Percentiles rank a stretch among this genome's conserved stretches.
Evolutionary conservation across 2,797 vertebrate species (phyloP).

Genomic region (Paramormyrops hopkinsi): DNA sequence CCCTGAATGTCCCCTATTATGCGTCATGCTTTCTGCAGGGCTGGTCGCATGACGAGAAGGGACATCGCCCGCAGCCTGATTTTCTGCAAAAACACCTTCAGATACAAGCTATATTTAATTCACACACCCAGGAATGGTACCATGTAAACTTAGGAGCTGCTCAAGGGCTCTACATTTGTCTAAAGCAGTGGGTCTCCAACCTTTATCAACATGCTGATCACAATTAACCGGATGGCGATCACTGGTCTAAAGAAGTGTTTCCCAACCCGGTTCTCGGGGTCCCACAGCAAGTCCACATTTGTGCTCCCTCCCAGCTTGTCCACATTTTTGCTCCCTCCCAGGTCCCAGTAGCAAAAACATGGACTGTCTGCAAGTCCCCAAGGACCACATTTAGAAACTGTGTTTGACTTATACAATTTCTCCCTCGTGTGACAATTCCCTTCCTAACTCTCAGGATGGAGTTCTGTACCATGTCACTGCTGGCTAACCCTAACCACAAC

Average conservation of each 20-base stretch:
- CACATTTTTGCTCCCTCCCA: neutral
- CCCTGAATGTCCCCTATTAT: neutral
- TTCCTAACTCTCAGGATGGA: neutral
- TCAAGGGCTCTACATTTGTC: neutral
- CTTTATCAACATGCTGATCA: neutral
- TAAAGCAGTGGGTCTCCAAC: neutral
- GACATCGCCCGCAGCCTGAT: neutral
- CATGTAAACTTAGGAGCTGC: neutral
- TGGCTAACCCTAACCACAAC: neutral
- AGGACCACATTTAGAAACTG: neutral
- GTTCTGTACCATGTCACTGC: neutral
- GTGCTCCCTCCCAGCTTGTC: too few species aligned
- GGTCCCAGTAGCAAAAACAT: neutral
- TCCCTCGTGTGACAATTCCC: neutral
- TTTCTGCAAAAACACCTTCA: neutral
- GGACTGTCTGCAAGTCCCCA: neutral
- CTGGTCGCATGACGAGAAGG: neutral
- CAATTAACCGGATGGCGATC: neutral
- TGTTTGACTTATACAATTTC: neutral
- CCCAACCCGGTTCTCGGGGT: neutral
- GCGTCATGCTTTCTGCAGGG: neutral
- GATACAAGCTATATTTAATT: neutral
- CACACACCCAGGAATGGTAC: neutral
- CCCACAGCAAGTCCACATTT: neutral
- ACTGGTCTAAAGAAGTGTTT: neutral